A percentile compares a stretch with the other conserved stretches of the same genome.
Evolutionary conservation across 2,113 vertebrate species (phyloP).

Genomic region (Neotoma lepida): DNA sequence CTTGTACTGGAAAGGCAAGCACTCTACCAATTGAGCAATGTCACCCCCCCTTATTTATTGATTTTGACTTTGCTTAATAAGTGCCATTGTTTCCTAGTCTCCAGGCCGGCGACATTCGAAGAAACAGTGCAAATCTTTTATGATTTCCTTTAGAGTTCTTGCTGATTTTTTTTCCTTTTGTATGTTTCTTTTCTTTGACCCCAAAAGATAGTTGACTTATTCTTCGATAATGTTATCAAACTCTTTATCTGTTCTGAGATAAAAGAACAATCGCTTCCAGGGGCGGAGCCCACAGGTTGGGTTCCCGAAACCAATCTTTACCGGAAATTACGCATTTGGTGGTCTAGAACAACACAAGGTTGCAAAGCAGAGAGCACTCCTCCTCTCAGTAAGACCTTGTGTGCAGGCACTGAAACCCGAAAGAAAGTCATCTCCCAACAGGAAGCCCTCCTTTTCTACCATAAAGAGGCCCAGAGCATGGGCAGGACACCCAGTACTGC

Average conservation of each 20-base stretch:
- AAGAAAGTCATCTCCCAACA: background rate
- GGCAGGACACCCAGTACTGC: too few species aligned
- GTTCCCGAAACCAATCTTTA: background rate
- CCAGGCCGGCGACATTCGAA: background rate
- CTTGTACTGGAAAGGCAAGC: background rate
- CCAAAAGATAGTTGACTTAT: background rate
- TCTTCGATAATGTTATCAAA: background rate
- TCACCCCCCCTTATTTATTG: background rate
- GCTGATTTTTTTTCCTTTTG: background rate
- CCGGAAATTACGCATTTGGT: background rate
- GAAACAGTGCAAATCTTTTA: background rate
- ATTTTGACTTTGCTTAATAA: background rate
- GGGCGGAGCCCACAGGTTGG: background rate
- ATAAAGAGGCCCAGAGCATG: background rate
- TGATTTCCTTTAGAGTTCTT: background rate
- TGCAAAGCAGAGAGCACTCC: background rate
- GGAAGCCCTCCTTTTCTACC: background rate
- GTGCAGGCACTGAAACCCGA: background rate
- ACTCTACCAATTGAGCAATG: background rate
- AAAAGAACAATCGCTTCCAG: background rate
- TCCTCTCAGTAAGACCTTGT: background rate
- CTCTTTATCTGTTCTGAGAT: constrained; percentile 19
- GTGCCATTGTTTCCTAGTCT: background rate
- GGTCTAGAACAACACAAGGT: background rate
- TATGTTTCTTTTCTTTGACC: background rate